These are phyloP conservation scores for Chinchilla lanigera DNA, from an alignment of 2,113 vertebrate genomes.

Conservation along the genomic window DNA sequence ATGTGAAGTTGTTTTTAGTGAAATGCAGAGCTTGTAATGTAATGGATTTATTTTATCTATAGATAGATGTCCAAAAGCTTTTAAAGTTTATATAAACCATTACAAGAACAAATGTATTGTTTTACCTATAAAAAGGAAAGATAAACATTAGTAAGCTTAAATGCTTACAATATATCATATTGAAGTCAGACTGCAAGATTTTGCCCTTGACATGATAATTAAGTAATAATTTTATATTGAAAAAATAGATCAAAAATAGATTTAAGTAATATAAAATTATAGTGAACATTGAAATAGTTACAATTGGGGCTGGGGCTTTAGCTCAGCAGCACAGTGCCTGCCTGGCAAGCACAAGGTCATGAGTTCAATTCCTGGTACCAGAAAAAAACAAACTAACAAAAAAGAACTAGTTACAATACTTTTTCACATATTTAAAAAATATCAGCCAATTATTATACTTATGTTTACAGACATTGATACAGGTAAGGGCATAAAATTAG, in stretches of 20 bases:
- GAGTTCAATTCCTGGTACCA: no score
- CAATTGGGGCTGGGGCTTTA: no score
- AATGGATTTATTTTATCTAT: constrained; percentile 82
- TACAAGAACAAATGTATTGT: constrained; percentile 73
- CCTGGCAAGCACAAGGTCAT: no score
- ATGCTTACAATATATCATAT: constrained; percentile 42
- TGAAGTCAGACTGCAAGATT: constrained; percentile 37
- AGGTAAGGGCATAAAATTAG: neutral
- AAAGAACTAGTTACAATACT: neutral
- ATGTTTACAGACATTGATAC: neutral
- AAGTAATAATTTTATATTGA: neutral
- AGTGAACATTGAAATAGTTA: neutral
- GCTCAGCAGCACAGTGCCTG: no score
- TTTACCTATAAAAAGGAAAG: constrained; percentile 75
- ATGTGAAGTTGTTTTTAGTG: constrained; percentile 84
- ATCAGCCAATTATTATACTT: neutral
- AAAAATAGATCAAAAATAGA: neutral
- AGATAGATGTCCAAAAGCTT: constrained; percentile 84
- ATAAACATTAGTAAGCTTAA: constrained; percentile 77
- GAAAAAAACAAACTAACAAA: no score
- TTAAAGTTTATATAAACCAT: constrained; percentile 84
- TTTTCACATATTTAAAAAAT: neutral
- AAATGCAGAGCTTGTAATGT: constrained; percentile 76
- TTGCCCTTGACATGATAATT: constrained; percentile 40
- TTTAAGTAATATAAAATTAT: neutral